Percentiles rank a stretch among this genome's conserved stretches.
Evolutionary conservation across 2,797 vertebrate genomes (phyloP).

Genomic region (Pampus argenteus): DNA sequence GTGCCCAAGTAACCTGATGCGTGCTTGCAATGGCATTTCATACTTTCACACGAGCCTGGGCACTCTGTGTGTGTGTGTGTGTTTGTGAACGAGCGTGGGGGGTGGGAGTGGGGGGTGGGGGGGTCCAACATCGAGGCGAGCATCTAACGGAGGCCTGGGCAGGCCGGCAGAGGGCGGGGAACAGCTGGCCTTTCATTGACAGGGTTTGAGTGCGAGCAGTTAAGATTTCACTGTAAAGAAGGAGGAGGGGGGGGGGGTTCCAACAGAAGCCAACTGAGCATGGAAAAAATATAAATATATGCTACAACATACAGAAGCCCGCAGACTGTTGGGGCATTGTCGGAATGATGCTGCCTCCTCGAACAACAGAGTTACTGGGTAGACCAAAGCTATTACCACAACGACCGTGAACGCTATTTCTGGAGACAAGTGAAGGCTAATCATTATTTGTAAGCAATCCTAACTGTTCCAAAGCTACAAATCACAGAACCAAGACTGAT

Average conservation of each 20-base stretch:
- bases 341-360: slow-evolving; percentile 19
- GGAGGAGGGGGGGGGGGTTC: slow-evolving; percentile 38
- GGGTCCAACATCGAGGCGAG: slow-evolving; percentile 27
- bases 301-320: slow-evolving; percentile 10
- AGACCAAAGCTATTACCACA: slow-evolving; percentile 30
- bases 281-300: slow-evolving; percentile 52
- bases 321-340: slow-evolving; percentile 31
- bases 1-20: slow-evolving; percentile 80
- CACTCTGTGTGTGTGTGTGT: slow-evolving; percentile 35
- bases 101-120: slow-evolving; percentile 13
- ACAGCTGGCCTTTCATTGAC: slow-evolving; percentile 87
- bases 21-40: slow-evolving; percentile 76
- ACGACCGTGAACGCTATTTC: slow-evolving; percentile 40
- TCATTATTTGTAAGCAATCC: slow-evolving; percentile 45
- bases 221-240: slow-evolving; percentile 75
- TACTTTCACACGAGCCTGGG: slow-evolving; percentile 74
- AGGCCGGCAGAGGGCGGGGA: slow-evolving; percentile 68
- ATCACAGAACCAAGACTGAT: slow-evolving; percentile 50
- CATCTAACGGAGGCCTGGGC: slow-evolving; percentile 62
- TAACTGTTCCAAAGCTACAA: slow-evolving; percentile 52
- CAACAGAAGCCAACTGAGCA: slow-evolving; percentile 60
- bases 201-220: slow-evolving; percentile 78
- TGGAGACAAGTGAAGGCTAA: slow-evolving; percentile 45
- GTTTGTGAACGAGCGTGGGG: slow-evolving; percentile 7
- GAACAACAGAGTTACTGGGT: slow-evolving; percentile 13